Conservation (phyloP, 2,113 vertebrate species). For the Elgaria multicarinata region DNA sequence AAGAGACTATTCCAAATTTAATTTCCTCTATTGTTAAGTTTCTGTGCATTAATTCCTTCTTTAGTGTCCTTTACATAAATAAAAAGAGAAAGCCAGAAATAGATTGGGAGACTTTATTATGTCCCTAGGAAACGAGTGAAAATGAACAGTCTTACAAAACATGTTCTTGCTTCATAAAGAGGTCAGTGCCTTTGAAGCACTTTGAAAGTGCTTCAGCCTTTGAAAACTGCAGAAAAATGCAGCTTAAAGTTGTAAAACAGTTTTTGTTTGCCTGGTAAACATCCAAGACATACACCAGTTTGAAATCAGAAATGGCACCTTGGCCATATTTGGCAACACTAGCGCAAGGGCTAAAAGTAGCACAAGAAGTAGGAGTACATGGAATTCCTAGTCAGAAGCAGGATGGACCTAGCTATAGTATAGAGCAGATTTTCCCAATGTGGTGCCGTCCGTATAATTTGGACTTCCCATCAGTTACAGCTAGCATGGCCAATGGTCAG, state of each 20-base stretch:
- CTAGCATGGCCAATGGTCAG: too few species aligned
- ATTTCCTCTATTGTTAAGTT: neutral
- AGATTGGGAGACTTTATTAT: too few species aligned
- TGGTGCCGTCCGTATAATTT: too few species aligned
- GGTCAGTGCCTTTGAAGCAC: too few species aligned
- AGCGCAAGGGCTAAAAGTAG: neutral
- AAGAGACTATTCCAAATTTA: too few species aligned
- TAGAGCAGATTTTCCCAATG: neutral
- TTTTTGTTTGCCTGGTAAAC: neutral
- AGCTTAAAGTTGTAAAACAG: neutral
- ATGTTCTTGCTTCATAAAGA: too few species aligned
- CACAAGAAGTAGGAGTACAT: neutral
- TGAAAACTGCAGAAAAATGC: neutral
- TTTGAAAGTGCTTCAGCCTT: too few species aligned
- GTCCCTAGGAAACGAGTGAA: too few species aligned
- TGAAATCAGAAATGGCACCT: neutral
- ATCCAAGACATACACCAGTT: neutral
- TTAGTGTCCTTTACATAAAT: too few species aligned
- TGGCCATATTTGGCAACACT: neutral
- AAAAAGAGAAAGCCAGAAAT: too few species aligned
- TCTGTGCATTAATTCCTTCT: neutral
- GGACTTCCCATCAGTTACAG: too few species aligned
- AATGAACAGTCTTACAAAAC: too few species aligned
- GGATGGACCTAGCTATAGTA: neutral
- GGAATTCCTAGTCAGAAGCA: neutral